Evolutionary conservation across 1,140 invertebrate species (phyloP).

Genomic region (Trissolcus basalis): DNA sequence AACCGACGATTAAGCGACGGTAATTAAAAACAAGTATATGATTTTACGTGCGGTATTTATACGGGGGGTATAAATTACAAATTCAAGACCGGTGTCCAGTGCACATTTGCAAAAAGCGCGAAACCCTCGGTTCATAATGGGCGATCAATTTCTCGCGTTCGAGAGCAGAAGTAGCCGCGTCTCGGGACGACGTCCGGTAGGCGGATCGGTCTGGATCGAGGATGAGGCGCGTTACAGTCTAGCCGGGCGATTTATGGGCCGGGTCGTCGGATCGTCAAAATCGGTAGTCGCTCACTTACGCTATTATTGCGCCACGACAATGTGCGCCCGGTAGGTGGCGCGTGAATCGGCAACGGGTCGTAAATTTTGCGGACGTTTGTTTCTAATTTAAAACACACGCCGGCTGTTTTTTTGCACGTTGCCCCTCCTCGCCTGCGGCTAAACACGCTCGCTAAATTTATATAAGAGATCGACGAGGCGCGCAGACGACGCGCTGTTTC

Average conservation of each 20-base stretch:
- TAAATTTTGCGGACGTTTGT: conserved; percentile 64
- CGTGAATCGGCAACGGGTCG: conserved; percentile 60
- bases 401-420: conserved; percentile 29
- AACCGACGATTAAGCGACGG: no score
- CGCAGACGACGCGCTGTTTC: conserved; percentile 34
- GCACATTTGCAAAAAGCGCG: conserved; percentile 45
- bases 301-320: conserved; percentile 35
- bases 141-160: conserved; percentile 61
- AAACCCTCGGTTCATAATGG: conserved; percentile 50
- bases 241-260: conserved; percentile 58
- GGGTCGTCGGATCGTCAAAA: conserved; percentile 61
- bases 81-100: conserved; percentile 4
- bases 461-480: conserved; percentile 26
- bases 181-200: conserved; percentile 38
- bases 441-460: conserved; percentile 35
- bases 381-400: conserved; percentile 64
- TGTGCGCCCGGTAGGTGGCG: conserved; percentile 20
- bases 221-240: conserved; percentile 43
- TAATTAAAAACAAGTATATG: no score
- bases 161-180: conserved; percentile 43
- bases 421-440: conserved; percentile 10
- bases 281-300: conserved; percentile 43
- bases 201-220: conserved; percentile 34
- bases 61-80: not conserved
- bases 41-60: not conserved